A percentile compares a stretch with the other conserved stretches of the same genome.
These are phyloP conservation scores for Apoda limacodes DNA, from an alignment of 2,888 invertebrate genomes.

Conservation along the genomic window DNA sequence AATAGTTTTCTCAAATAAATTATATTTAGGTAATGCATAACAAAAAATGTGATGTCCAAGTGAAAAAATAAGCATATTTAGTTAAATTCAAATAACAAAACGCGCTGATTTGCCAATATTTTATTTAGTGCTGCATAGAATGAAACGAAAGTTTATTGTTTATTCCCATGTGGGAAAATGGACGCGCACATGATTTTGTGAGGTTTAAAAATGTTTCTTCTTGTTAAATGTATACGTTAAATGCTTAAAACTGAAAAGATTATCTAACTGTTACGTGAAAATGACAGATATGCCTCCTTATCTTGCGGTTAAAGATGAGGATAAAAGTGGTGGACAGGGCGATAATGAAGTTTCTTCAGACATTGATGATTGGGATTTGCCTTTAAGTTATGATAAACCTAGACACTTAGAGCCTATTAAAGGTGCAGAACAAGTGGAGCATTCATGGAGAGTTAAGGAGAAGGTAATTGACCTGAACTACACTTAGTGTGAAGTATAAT, in stretches of 20 bases:
- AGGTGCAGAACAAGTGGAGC: slow-evolving; percentile 75
- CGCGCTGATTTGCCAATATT: too few relatives aligned
- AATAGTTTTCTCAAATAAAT: too few relatives aligned
- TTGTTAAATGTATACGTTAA: slow-evolving; percentile 32
- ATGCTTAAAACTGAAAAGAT: slow-evolving; percentile 29
- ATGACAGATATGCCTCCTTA: slow-evolving; percentile 69
- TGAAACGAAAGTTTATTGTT: slow-evolving; percentile 37
- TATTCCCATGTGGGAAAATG: slow-evolving; percentile 66
- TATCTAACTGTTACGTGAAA: slow-evolving; percentile 44
- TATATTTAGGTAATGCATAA: too few relatives aligned
- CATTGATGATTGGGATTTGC: slow-evolving; percentile 75
- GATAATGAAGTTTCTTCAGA: slow-evolving; percentile 54
- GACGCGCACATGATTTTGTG: slow-evolving; percentile 59
- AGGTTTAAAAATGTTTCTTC: slow-evolving; percentile 52
- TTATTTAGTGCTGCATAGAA: slow-evolving; percentile 24
- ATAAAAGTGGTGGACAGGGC: slow-evolving; percentile 46
- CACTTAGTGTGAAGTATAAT: too few relatives aligned
- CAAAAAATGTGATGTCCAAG: too few relatives aligned
- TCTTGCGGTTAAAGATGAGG: slow-evolving; percentile 58
- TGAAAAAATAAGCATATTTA: not conserved
- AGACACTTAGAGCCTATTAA: slow-evolving; percentile 65
- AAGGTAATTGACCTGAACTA: too few relatives aligned
- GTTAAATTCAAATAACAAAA: too few relatives aligned
- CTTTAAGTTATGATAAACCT: slow-evolving; percentile 78
- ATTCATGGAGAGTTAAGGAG: slow-evolving; percentile 94